These are phyloP conservation scores for Daphoenositta chrysoptera DNA, from an alignment of 2,113 vertebrate species.

Conservation along the genomic window DNA sequence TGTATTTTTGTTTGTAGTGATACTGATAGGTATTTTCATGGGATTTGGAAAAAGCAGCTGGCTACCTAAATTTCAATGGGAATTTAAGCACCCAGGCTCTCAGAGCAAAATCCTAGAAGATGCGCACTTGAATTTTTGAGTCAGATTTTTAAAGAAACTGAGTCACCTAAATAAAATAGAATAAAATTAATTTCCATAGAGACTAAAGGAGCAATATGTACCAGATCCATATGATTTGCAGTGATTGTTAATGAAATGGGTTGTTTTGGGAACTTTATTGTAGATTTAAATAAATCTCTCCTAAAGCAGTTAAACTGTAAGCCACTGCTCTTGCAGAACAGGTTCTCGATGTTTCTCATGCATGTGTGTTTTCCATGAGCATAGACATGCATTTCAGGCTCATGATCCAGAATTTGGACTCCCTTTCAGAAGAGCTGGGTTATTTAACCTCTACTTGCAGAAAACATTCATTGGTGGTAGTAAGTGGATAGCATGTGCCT, in stretches of 20 bases:
- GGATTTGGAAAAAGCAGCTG: background rate
- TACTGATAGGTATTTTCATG: background rate
- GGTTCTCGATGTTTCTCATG: background rate
- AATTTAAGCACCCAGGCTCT: background rate
- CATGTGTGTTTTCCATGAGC: constrained; percentile 34
- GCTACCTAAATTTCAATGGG: background rate
- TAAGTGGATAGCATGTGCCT: background rate
- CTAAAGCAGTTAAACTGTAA: constrained; percentile 8
- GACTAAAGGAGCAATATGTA: background rate
- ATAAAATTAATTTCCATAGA: constrained; percentile 5
- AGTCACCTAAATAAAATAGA: background rate
- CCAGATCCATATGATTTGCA: background rate
- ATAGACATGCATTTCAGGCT: constrained; percentile 19
- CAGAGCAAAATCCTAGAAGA: background rate
- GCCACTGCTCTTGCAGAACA: constrained; percentile 4
- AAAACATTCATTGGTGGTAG: background rate
- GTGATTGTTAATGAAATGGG: background rate
- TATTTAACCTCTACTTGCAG: background rate
- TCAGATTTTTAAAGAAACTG: background rate
- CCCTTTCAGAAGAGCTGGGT: background rate
- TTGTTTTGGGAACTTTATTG: background rate
- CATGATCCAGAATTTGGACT: background rate
- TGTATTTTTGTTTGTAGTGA: background rate
- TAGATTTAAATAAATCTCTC: background rate
- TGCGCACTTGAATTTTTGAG: constrained; percentile 8